phyloP scores from a whole-genome alignment of 2,113 vertebrate species.

The Felis chaus region DNA sequence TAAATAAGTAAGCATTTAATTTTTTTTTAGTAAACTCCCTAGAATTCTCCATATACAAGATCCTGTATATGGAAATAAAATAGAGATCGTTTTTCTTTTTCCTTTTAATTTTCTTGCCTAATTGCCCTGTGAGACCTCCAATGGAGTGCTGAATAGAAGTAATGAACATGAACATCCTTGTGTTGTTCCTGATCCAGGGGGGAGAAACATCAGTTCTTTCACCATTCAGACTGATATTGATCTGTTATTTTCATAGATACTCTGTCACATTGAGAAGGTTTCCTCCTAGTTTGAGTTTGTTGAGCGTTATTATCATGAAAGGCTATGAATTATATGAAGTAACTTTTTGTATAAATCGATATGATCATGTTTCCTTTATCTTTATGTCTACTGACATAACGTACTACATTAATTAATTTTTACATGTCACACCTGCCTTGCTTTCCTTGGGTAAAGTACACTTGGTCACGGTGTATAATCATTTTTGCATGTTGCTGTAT shows the following conservation, averaged over 20 bases:
- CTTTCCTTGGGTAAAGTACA: not conserved
- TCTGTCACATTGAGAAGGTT: not conserved
- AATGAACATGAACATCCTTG: not conserved
- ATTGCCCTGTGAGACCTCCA: not conserved
- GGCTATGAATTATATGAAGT: not conserved
- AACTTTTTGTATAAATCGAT: not conserved
- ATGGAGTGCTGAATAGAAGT: not conserved
- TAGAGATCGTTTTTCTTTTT: not conserved
- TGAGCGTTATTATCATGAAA: not conserved
- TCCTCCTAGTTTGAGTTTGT: too few relatives aligned
- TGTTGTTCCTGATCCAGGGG: not conserved
- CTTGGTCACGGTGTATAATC: not conserved
- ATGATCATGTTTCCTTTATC: not conserved
- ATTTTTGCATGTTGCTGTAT: not conserved
- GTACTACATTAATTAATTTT: not conserved
- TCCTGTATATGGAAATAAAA: not conserved
- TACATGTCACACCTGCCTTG: not conserved
- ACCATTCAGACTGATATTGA: not conserved
- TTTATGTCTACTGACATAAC: not conserved
- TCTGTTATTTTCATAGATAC: not conserved
- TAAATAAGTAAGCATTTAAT: too few relatives aligned
- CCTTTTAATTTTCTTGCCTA: not conserved
- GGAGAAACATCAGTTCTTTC: not conserved
- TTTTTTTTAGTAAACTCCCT: not conserved
- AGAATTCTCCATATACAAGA: too few relatives aligned